phyloP scores from a whole-genome alignment of 2,888 invertebrate species.

The Andrena dorsata region DNA sequence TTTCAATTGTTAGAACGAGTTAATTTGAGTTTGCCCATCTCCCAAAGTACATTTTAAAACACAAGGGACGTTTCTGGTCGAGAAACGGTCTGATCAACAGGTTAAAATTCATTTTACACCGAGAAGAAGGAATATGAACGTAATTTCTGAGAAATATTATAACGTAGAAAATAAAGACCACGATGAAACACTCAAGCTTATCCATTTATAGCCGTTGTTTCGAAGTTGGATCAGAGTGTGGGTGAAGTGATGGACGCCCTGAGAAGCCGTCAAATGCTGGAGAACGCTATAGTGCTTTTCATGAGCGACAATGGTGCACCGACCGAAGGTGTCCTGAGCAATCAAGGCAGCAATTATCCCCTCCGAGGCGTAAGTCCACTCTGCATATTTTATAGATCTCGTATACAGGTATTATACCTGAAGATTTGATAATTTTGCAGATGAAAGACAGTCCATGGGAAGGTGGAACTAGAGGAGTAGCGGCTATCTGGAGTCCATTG shows the following conservation, averaged over 20 bases:
- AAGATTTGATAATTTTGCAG: constrained; percentile 74
- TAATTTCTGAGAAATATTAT: not conserved
- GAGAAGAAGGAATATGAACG: too few species aligned
- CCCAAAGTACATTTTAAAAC: too few species aligned
- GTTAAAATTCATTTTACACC: too few species aligned
- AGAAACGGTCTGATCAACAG: too few species aligned
- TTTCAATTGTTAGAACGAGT: too few species aligned
- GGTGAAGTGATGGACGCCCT: constrained; percentile 91
- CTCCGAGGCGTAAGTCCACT: constrained; percentile 88
- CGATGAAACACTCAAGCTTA: not conserved
- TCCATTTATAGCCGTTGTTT: constrained; percentile 90
- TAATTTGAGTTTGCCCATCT: too few species aligned
- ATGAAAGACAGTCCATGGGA: constrained; percentile 88
- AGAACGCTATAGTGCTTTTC: constrained; percentile 94
- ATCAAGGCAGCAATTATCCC: constrained; percentile 93
- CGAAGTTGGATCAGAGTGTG: constrained; percentile 93
- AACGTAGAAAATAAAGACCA: not conserved
- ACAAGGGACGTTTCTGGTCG: too few species aligned
- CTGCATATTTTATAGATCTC: not conserved
- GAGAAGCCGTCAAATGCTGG: constrained; percentile 88
- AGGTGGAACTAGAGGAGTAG: constrained; percentile 87
- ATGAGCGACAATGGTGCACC: constrained; percentile 96
- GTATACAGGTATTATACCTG: not conserved
- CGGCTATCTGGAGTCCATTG: constrained; percentile 87
- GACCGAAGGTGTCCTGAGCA: constrained; percentile 89